Base-by-base conservation (phyloP, 2,888 invertebrate species). In the Lordiphosa fenestrarum region DNA sequence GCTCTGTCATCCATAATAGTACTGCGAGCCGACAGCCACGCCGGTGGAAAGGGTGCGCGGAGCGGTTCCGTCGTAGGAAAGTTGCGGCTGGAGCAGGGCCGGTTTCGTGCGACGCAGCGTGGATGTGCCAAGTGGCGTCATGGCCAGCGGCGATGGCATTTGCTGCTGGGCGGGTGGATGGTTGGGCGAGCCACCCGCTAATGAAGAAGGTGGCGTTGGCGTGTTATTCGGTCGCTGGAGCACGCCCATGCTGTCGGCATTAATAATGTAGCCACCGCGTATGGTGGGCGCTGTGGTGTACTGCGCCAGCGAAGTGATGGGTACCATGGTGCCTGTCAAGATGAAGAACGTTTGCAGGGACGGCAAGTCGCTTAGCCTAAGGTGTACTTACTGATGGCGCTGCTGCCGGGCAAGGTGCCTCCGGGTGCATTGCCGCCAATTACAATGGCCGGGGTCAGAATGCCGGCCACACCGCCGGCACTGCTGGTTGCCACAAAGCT, bases 1-100 rank as follows among this genome's bases (percentile, higher is more conserved):
- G 74, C 74, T 85, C 68, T 86, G 89, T 89, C 89, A 89, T 86
- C 89, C 89, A 68, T 89, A 89, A 69, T 87, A 89, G 68, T 88
- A 89, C 62, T 89, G 88, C 6, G 89, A 89, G 56, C 83, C 84
- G 15, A 88, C 87, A 25, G 89, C 85, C 30, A 89, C 76, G n/a
- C 89, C 89, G 9, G 88, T 89, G 19, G 89, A 88, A 3, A 89
- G 73, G 4, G 89, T 89, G 33, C 89, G 86, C 23, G 89, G 89
- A 46, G 89, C 89, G 21, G 88, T 86, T 46, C 89, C 89, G 57
- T 89, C 89, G 57, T 89, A 89, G 10, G 88, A 87, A 21, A 83
- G 74, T 40, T 87, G 86, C 19, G 83, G 77, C 46, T 85, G 87
- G 41, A 84, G 64, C 67, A 77, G 71, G 21, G 71, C 59, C 37